phyloP scores from a whole-genome alignment of 2,113 vertebrate genomes.

The Alouatta palliata region DNA sequence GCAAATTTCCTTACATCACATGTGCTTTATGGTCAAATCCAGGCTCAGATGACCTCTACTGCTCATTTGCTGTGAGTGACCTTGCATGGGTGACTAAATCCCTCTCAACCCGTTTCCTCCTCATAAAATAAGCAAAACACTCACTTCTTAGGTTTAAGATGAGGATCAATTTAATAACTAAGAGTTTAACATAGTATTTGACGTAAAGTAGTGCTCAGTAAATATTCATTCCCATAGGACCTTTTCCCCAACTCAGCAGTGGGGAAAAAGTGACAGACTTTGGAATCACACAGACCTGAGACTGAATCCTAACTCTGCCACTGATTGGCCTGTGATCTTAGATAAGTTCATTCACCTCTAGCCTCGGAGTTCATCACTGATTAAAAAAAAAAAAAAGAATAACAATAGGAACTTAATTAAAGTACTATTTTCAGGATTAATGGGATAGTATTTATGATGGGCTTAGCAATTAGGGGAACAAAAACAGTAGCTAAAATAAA shows the following conservation, averaged over 20 bases:
- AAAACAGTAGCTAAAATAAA: neutral
- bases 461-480: neutral
- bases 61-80: neutral
- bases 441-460: neutral
- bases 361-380: neutral
- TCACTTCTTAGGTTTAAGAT: neutral
- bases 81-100: neutral
- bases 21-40: neutral
- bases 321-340: neutral
- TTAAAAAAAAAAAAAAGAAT: neutral
- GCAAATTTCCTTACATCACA: neutral
- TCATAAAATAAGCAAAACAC: neutral
- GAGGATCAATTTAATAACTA: neutral
- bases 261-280: too few species aligned
- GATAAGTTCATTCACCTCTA: neutral
- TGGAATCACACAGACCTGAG: neutral
- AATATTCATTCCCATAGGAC: neutral
- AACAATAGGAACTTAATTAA: neutral
- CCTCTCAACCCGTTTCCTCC: neutral
- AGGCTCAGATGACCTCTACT: neutral
- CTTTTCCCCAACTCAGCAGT: neutral
- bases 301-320: neutral
- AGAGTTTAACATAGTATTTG: neutral
- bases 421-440: constrained; percentile 6
- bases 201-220: neutral